These are phyloP conservation scores for Wiebesia pumilae DNA, from an alignment of 1,140 invertebrate species.

Conservation along the genomic window DNA sequence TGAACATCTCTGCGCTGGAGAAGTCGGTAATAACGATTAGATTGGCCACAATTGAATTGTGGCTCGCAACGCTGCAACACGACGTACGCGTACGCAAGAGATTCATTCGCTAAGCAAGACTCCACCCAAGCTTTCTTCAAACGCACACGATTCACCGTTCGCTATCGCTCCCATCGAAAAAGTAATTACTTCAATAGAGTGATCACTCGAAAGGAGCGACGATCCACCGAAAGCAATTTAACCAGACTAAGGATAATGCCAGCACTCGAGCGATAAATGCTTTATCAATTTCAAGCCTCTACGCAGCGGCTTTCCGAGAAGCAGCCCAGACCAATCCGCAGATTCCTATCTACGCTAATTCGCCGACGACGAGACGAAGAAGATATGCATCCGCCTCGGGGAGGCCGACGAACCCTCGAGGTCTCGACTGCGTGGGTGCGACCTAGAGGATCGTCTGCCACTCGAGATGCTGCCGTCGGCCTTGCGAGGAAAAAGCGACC, in stretches of 20 bases:
- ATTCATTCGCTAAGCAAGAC: too few relatives aligned
- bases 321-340: neutral
- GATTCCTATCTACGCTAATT: slow-evolving; percentile 41
- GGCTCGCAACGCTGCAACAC: too few relatives aligned
- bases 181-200: neutral
- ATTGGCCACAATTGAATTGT: too few relatives aligned
- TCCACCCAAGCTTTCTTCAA: too few relatives aligned
- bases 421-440: neutral
- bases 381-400: neutral
- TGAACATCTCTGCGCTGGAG: too few relatives aligned
- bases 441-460: neutral
- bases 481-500: neutral
- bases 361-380: neutral
- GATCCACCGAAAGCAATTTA: neutral
- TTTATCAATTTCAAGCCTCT: slow-evolving; percentile 16
- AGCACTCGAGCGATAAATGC: slow-evolving; percentile 1
- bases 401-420: neutral
- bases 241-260: neutral
- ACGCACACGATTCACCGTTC: neutral
- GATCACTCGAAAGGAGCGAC: neutral
- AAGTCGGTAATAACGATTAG: too few relatives aligned
- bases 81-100: too few relatives aligned
- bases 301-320: neutral
- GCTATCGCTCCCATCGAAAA: neutral
- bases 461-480: too few relatives aligned